Evolutionary conservation across 1,140 invertebrate genomes (phyloP).

Genomic region (Holcopasites calliopsidis): DNA sequence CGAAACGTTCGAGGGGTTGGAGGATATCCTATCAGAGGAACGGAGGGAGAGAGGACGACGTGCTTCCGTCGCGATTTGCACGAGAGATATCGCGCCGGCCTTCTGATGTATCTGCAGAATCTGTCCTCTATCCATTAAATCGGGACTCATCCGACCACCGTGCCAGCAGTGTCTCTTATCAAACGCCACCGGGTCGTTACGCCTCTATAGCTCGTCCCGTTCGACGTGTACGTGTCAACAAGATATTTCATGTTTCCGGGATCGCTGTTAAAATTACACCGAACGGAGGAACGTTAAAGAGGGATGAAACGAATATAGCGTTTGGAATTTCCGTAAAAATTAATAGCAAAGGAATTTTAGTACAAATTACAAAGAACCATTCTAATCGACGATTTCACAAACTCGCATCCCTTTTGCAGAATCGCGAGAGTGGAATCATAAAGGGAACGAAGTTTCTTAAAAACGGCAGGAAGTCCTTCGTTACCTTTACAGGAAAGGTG

Average conservation of each 20-base stretch:
- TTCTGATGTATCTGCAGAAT: slow-evolving; percentile 76
- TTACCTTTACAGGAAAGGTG: slow-evolving; percentile 57
- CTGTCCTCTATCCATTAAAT: slow-evolving; percentile 76
- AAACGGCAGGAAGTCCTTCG: slow-evolving; percentile 29
- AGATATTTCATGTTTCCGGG: slow-evolving; percentile 50
- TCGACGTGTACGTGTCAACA: slow-evolving; percentile 53
- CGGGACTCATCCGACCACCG: slow-evolving; percentile 58
- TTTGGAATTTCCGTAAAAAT: not conserved
- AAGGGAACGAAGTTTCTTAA: not conserved
- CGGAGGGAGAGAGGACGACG: slow-evolving; percentile 56
- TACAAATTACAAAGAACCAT: no score
- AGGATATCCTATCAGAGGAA: slow-evolving; percentile 34
- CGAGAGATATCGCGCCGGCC: slow-evolving; percentile 67
- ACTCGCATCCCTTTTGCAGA: no score
- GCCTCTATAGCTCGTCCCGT: slow-evolving; percentile 6
- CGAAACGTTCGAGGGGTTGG: slow-evolving; percentile 14
- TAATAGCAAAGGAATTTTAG: no score
- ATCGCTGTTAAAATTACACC: not conserved
- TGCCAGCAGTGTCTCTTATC: slow-evolving; percentile 55
- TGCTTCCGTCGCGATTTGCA: slow-evolving; percentile 73
- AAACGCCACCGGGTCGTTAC: slow-evolving; percentile 36
- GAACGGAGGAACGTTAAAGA: not conserved
- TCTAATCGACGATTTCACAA: no score
- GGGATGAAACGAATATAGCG: not conserved
- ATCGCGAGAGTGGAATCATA: not conserved